These are phyloP conservation scores for Loxodonta africana DNA, from an alignment of 2,113 vertebrate genomes.

Conservation along the genomic window DNA sequence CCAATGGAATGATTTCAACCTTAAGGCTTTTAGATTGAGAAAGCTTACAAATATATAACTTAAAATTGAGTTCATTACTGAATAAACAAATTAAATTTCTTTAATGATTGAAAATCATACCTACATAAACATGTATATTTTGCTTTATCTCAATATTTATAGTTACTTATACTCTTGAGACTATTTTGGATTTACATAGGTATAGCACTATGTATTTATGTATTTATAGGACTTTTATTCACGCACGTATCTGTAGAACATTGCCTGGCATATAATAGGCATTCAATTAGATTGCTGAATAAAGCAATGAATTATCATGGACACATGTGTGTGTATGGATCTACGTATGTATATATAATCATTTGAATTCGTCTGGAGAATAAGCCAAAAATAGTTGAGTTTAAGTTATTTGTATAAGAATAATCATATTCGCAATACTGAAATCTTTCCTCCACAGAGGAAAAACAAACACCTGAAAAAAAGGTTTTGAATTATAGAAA, in stretches of 20 bases:
- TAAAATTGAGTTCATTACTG: neutral
- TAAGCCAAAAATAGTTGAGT: conserved; percentile 25
- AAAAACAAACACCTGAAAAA: conserved; percentile 23
- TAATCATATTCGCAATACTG: neutral
- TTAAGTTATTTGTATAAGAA: conserved; percentile 35
- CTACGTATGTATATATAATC: neutral
- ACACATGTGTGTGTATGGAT: neutral
- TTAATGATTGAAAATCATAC: conserved; percentile 9
- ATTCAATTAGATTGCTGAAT: neutral
- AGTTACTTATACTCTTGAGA: conserved; percentile 5
- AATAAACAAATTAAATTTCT: conserved; percentile 40
- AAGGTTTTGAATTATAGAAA: conserved; percentile 42
- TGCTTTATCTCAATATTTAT: neutral
- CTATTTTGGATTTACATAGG: neutral
- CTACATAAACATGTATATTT: neutral
- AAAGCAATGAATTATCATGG: neutral
- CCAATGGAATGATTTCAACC: neutral
- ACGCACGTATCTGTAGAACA: neutral
- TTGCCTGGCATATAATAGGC: neutral
- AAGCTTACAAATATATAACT: conserved; percentile 1
- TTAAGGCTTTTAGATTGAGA: neutral
- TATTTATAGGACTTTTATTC: neutral
- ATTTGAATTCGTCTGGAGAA: conserved; percentile 14
- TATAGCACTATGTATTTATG: neutral
- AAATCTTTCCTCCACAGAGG: neutral